Base-by-base conservation (phyloP, 2,113 vertebrate genomes). In the Aegithalos caudatus region DNA sequence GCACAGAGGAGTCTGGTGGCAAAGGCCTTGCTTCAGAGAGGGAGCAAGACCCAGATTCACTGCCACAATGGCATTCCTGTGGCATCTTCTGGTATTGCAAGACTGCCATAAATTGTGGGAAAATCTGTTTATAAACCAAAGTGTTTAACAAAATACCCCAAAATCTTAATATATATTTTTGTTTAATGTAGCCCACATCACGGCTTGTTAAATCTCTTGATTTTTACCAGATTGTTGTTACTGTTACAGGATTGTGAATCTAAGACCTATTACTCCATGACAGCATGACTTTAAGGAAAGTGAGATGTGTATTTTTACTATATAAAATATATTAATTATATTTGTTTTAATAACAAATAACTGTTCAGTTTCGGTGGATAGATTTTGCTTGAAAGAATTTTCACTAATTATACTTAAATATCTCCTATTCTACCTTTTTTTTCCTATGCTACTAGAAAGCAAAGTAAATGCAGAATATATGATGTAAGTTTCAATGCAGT, bases 101-200 rank as follows among this genome's bases (percentile, higher is more conserved):
- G 22, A 33, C 38, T 45, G 12, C 22, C 4, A 1, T n/a, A 82
- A 82, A 84, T 62, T 13, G 4, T 24, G 11, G 31, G 42, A 19
- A 91, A 65, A 69, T 24, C 37, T 72, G 33, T 44, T 88, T 82
- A 57, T 72, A 86, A 70, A 40, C 0, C 7, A 3, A 25, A 64
- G 11, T 64, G 7, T 35, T 88, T 21, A 44, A 65, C 58, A 56
- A 90, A 60, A 81, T 60, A 5, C 1, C 0, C 10, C 23, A 11
- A 88, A 15, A 78, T 24, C 14, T 45, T 84, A 76, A 40, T 6
- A 22, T 24, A 11, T 6, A 53, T 50, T 51, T 29, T n/a, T 65
- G 11, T 42, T 69, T 73, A 62, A 67, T 0, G 0, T 45, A 65
- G 33, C 25, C 14, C 11, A 37, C 0, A 0, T 56, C 74, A 62